Evolutionary conservation across 2,888 invertebrate species (phyloP).

Genomic region (Nomada hirtipes): DNA sequence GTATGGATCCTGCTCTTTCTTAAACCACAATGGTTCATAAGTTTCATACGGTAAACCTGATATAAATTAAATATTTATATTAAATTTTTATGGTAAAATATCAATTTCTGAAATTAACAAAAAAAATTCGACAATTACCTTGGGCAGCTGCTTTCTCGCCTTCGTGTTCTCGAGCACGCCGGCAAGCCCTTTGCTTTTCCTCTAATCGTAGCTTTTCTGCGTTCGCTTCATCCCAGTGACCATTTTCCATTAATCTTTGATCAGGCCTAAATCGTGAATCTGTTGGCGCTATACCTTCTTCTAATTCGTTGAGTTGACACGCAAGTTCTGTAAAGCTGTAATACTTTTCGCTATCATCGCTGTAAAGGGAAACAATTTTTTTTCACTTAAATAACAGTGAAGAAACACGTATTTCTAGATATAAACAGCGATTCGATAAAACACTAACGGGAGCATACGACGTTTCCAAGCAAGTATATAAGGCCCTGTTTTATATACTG

Average conservation of each 20-base stretch:
- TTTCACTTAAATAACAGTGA: neutral
- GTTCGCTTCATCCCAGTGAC: slow-evolving; percentile 96
- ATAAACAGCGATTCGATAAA: neutral
- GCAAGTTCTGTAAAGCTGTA: slow-evolving; percentile 98
- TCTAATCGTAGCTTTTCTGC: slow-evolving; percentile 93
- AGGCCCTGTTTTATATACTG: slow-evolving; percentile 96
- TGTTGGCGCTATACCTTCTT: slow-evolving; percentile 96
- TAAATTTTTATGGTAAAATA: neutral
- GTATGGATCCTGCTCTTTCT: slow-evolving; percentile 91
- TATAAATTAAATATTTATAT: slow-evolving; percentile 24
- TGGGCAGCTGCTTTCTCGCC: slow-evolving; percentile 89
- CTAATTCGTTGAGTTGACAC: slow-evolving; percentile 97
- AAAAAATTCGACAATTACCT: slow-evolving; percentile 79
- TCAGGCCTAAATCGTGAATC: slow-evolving; percentile 97
- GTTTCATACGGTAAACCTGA: slow-evolving; percentile 88
- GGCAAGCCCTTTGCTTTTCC: slow-evolving; percentile 95
- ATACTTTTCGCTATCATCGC: slow-evolving; percentile 89
- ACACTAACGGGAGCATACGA: slow-evolving; percentile 89
- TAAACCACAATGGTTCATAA: slow-evolving; percentile 96
- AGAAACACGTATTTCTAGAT: neutral
- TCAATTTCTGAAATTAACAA: neutral
- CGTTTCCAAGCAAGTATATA: slow-evolving; percentile 95
- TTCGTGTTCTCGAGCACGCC: slow-evolving; percentile 92
- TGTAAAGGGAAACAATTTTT: slow-evolving; percentile 74
- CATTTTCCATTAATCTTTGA: slow-evolving; percentile 98